These are phyloP conservation scores for Drosophila pseudoobscura DNA, from an alignment of 1,140 invertebrate genomes.

Conservation along the genomic window DNA sequence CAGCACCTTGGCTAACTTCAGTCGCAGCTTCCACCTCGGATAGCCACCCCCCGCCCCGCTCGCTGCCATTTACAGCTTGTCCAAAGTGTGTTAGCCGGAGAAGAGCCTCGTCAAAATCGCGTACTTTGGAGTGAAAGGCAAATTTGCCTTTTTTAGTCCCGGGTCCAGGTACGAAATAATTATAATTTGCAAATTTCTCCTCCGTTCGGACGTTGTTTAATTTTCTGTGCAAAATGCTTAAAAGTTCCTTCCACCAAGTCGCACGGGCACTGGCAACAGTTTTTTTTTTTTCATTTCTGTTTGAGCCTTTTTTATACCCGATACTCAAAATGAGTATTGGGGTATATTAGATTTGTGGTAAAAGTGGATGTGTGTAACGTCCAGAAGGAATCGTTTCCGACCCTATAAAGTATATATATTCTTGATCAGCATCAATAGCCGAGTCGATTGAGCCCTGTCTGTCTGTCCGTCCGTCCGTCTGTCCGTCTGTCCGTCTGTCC, in stretches of 20 bases:
- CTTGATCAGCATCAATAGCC: too few species aligned
- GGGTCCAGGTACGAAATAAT: conserved; percentile 58
- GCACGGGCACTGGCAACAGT: conserved; percentile 30
- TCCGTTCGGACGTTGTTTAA: conserved; percentile 52
- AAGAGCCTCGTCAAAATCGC: conserved; percentile 1
- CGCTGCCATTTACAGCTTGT: conserved; percentile 23
- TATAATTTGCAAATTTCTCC: conserved; percentile 62
- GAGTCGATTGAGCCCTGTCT: too few species aligned
- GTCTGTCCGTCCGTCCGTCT: too few species aligned
- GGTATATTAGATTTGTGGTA: too few species aligned
- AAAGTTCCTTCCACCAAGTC: conserved; percentile 53
- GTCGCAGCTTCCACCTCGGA: background rate
- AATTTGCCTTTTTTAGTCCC: conserved; percentile 55
- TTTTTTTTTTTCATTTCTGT: conserved; percentile 34
- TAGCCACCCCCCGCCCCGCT: too few species aligned
- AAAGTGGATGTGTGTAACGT: too few species aligned
- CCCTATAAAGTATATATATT: too few species aligned
- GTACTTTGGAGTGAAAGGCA: conserved; percentile 58
- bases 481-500: too few species aligned
- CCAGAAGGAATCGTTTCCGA: too few species aligned
- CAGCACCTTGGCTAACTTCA: conserved; percentile 34
- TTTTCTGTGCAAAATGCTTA: conserved; percentile 39
- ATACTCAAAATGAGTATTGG: too few species aligned
- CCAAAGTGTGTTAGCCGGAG: conserved; percentile 58
- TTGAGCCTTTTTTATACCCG: conserved; percentile 23